Evolutionary conservation across 1,140 invertebrate species (phyloP).

Genomic region (Eufriesea mexicana): DNA sequence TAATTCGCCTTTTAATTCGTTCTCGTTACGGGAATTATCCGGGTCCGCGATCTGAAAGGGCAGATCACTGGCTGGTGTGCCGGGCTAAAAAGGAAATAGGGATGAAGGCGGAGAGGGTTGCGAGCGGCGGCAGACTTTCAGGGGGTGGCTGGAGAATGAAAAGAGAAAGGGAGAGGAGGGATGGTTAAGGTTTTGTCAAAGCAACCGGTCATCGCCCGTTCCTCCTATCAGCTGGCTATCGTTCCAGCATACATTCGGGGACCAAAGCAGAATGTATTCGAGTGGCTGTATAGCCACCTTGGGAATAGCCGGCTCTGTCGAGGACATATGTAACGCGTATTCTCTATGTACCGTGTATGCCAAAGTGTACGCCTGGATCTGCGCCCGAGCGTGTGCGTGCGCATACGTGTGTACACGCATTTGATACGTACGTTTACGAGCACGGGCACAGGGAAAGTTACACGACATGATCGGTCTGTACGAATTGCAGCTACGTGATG

Average conservation of each 20-base stretch:
- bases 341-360: conserved; percentile 37
- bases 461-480: conserved; percentile 53
- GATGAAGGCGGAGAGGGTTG: not conserved
- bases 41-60: conserved; percentile 69
- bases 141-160: not conserved
- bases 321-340: conserved; percentile 45
- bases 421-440: not conserved
- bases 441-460: conserved; percentile 29
- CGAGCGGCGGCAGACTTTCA: conserved; percentile 18
- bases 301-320: conserved; percentile 61
- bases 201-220: conserved; percentile 59
- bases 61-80: conserved; percentile 42
- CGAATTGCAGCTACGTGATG: conserved; percentile 67
- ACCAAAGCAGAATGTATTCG: conserved; percentile 67
- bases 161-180: conserved; percentile 24
- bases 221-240: conserved; percentile 75
- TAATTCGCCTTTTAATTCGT: conserved; percentile 75
- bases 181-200: conserved; percentile 64
- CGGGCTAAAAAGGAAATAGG: conserved; percentile 43
- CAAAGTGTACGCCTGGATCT: not conserved
- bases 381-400: too few species aligned
- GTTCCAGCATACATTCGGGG: conserved; percentile 60
- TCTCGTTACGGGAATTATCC: conserved; percentile 77
- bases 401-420: not conserved
- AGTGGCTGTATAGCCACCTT: conserved; percentile 68